Base-by-base conservation (phyloP, 2,888 invertebrate species). In the Ischnus inquisitorius region DNA sequence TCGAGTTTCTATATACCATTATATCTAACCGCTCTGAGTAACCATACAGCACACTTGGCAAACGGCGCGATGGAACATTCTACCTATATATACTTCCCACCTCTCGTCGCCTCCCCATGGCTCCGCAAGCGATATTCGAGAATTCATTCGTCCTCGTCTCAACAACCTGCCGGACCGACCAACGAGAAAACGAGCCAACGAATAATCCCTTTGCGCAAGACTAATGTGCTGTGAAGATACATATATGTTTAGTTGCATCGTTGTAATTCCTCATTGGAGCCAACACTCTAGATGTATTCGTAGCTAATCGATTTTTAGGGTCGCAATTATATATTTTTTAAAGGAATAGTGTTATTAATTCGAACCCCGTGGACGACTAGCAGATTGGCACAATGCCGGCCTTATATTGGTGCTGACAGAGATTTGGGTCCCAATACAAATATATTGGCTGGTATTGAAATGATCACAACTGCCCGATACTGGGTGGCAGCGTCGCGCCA, bases 141-240 rank as follows among this genome's bases (percentile, higher is more conserved):
- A 76, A 83, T 83, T 83, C 80, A 83, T 83, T 83, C 83, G 83
- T 79, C 77, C 77, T 80, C 83, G 80, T 80, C 76, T 80, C 83
- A 74, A 80, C 83, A 83, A 80, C 83, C 83, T 83, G 83, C 83
- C 79, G 62, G n/a, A 16, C 43, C n/a, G 43, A 51, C 5, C 48
- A 75, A 69, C 75, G 74, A 79, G 72, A 62, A 64, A 79, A 68
- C 83, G 72, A 72, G 71, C 25, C 16, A 75, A 67, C 76, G 76
- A 72, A 67, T 83, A 74, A 83, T 83, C 83, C 83, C 72, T 64
- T 72, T 22, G 71, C 48, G 14, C 62, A 51, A 22, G 34, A 48
- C 54, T 46, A 41, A 16, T 51, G 22, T 41, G 14, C n/a, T 19
- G 22, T 19, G 4, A 3, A 10, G 3, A 10, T 54, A 10, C 22